Conservation (phyloP, 1,140 invertebrate species). For the Semibalanus balanoides region DNA sequence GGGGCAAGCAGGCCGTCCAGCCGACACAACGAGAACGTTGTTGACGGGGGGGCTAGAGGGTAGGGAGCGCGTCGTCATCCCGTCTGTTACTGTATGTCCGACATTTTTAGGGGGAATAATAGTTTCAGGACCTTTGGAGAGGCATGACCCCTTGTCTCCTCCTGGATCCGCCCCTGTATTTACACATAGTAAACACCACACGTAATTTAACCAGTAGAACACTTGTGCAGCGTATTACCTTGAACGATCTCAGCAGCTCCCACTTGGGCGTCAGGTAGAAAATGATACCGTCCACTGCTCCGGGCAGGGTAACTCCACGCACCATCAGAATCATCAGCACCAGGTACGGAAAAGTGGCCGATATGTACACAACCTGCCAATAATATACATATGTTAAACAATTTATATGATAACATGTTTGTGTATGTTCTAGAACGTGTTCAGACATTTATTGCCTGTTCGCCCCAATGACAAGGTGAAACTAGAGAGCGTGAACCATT, state of each 20-base stretch:
- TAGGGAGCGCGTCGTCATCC: too few species aligned
- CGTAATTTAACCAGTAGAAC: too few species aligned
- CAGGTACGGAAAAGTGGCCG: slow-evolving; percentile 69
- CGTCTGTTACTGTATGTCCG: too few species aligned
- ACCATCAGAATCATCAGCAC: slow-evolving; percentile 65
- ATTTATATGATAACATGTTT: background rate
- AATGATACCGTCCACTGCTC: slow-evolving; percentile 56
- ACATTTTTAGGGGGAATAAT: too few species aligned
- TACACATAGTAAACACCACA: too few species aligned
- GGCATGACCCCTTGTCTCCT: too few species aligned
- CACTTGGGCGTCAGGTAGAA: slow-evolving; percentile 79
- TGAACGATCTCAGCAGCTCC: slow-evolving; percentile 43
- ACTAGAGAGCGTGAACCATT: too few species aligned
- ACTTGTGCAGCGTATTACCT: slow-evolving; percentile 17
- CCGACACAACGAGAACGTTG: too few species aligned
- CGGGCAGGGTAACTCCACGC: slow-evolving; percentile 61
- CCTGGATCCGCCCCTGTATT: too few species aligned
- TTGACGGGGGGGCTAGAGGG: too few species aligned
- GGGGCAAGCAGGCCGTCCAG: too few species aligned
- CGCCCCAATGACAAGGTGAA: background rate
- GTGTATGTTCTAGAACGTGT: background rate
- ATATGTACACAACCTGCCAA: slow-evolving; percentile 59
- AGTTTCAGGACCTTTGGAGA: too few species aligned
- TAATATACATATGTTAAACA: background rate
- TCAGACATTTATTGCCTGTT: background rate